A percentile compares a stretch with the other conserved stretches of the same genome.
Evolutionary conservation across 2,888 invertebrate species (phyloP).

Genomic region (Limnephilus rhombicus): DNA sequence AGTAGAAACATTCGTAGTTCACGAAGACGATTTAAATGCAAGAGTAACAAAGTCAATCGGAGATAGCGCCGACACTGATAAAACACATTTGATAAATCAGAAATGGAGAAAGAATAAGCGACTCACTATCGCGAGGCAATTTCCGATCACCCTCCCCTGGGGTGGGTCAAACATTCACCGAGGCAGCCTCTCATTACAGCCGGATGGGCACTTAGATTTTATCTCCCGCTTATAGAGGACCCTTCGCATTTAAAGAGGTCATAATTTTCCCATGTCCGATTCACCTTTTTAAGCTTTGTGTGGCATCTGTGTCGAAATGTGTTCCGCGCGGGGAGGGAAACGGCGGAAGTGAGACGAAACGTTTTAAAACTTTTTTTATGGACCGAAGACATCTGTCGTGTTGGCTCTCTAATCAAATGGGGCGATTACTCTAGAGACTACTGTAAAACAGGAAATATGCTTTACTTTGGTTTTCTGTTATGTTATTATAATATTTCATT

Average conservation of each 20-base stretch:
- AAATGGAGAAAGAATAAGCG: slow-evolving; percentile 58
- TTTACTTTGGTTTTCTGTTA: background rate
- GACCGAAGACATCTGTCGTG: slow-evolving; percentile 62
- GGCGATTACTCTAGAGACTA: slow-evolving; percentile 24
- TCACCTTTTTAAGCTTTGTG: slow-evolving; percentile 62
- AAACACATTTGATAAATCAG: slow-evolving; percentile 55
- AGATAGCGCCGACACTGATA: slow-evolving; percentile 38
- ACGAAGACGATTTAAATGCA: slow-evolving; percentile 26
- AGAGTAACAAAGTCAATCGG: slow-evolving; percentile 3
- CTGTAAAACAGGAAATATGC: background rate
- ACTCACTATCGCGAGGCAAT: slow-evolving; percentile 65
- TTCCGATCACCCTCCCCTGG: slow-evolving; percentile 63
- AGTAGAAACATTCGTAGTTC: background rate
- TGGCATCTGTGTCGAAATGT: slow-evolving; percentile 59
- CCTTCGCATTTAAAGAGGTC: slow-evolving; percentile 66
- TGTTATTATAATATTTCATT: background rate
- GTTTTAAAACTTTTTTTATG: slow-evolving; percentile 60
- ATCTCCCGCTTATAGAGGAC: slow-evolving; percentile 65
- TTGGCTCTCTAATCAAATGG: slow-evolving; percentile 48
- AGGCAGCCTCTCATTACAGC: slow-evolving; percentile 73
- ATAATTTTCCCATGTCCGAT: slow-evolving; percentile 66
- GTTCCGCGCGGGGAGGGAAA: slow-evolving; percentile 37
- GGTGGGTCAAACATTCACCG: slow-evolving; percentile 56
- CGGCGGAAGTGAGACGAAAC: slow-evolving; percentile 46
- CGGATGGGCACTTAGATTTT: slow-evolving; percentile 73